phyloP scores from a whole-genome alignment of 2,888 invertebrate genomes.

The Chalcis sispes region DNA sequence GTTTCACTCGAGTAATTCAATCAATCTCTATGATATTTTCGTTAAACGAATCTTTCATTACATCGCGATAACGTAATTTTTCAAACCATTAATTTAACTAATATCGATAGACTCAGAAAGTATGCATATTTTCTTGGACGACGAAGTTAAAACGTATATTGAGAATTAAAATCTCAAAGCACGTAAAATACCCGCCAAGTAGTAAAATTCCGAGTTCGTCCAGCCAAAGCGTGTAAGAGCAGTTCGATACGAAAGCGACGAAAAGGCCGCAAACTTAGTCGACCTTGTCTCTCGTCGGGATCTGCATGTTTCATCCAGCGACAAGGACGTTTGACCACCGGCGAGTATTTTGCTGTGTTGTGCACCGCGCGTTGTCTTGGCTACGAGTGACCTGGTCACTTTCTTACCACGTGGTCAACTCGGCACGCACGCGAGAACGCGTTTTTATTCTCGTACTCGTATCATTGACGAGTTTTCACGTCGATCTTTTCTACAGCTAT shows the following conservation, averaged over 20 bases:
- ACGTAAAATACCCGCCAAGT: background rate
- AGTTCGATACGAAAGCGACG: background rate
- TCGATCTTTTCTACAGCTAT: too few species aligned
- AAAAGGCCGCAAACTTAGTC: background rate
- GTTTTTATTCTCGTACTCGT: too few species aligned
- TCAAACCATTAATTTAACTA: too few species aligned
- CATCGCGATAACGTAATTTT: too few species aligned
- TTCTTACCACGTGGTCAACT: slow-evolving; percentile 72
- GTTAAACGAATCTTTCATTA: too few species aligned
- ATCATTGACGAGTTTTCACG: slow-evolving; percentile 44
- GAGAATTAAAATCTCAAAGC: too few species aligned
- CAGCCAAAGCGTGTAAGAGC: background rate
- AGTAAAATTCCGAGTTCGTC: background rate
- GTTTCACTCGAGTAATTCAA: too few species aligned
- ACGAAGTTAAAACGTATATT: too few species aligned
- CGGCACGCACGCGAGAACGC: slow-evolving; percentile 15
- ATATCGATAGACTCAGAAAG: too few species aligned
- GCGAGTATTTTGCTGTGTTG: slow-evolving; percentile 22
- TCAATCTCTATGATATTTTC: too few species aligned
- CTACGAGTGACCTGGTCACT: slow-evolving; percentile 74
- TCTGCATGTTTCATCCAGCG: slow-evolving; percentile 3
- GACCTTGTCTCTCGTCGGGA: slow-evolving; percentile 36
- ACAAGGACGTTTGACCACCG: slow-evolving; percentile 13
- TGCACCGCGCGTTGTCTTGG: slow-evolving; percentile 68
- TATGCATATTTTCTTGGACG: too few species aligned